Evolutionary conservation across 1,140 invertebrate genomes (phyloP), one percentile per base, ranked within the genome.

Genomic region (Sinella curviseta): DNA sequence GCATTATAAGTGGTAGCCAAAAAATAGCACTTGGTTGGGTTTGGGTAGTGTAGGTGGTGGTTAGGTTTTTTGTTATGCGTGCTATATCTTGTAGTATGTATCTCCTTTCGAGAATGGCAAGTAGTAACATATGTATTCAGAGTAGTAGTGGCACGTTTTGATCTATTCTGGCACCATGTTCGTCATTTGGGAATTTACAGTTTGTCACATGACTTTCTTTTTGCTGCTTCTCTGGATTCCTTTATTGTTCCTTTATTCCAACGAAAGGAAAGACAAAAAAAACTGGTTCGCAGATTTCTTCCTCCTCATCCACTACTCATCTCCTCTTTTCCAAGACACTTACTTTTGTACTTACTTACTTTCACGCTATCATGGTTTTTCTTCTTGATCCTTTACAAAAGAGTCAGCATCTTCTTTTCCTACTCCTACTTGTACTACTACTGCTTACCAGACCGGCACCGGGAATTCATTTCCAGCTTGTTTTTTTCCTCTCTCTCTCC

Each of bases 171-270:
- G 57, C 57, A 60, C 24, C 24, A 60, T 12, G 24, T 60, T 60
- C 57, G 57, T 60, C 57, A 60, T 17, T 26, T 60, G 57, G 57
- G 57, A 60, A 60, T 60, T 60, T 26, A 17, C 57, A 60, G 57
- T 60, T 60, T 60, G 57, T 60, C 57, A 48, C 39, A 60, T 60
- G 57, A 26, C 24, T 16, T 16, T 16, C 20, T 48, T 48, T 48
- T 48, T 4, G 24, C 24, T 26, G 57, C 24, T 60, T n/a, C n/a
- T n/a, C n/a, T n/a, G n/a, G n/a, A n/a, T n/a, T n/a, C n/a, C n/a
- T n/a, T n/a, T n/a, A n/a, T n/a, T n/a, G n/a, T n/a, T n/a, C n/a
- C n/a, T n/a, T n/a, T n/a, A n/a, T n/a, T 26, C 8, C 12, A 60
- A 60, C 8, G 39, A 48, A 20, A 48, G 39, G 39, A 48, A 48